Percentiles rank a stretch among this genome's conserved stretches.
Evolutionary conservation across 2,888 invertebrate genomes (phyloP).

Genomic region (Ectobius pallidus): DNA sequence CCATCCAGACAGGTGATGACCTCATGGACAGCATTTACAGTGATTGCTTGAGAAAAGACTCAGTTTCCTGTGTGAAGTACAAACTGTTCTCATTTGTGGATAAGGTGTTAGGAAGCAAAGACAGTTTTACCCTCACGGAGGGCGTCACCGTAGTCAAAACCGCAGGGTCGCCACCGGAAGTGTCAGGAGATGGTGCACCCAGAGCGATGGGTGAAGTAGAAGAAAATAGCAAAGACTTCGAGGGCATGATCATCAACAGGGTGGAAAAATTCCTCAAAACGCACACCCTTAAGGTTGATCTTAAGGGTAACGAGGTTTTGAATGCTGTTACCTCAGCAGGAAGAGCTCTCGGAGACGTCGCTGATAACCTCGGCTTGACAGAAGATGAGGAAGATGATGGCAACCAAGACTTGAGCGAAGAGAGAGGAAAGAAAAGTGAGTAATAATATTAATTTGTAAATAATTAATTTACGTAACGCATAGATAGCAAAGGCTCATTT

Average conservation of each 20-base stretch:
- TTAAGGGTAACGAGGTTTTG: slow-evolving; percentile 83
- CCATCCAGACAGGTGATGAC: slow-evolving; percentile 74
- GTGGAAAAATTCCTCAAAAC: slow-evolving; percentile 78
- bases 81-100: slow-evolving; percentile 86
- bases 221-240: slow-evolving; percentile 56
- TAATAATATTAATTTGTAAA: slow-evolving; percentile 31
- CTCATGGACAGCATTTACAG: slow-evolving; percentile 76
- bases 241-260: slow-evolving; percentile 68
- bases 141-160: slow-evolving; percentile 85
- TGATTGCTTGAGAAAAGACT: slow-evolving; percentile 83
- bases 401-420: slow-evolving; percentile 61
- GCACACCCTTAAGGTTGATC: slow-evolving; percentile 82
- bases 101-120: slow-evolving; percentile 81
- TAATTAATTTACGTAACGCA: too few species aligned
- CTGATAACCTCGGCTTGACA: slow-evolving; percentile 62
- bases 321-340: slow-evolving; percentile 81
- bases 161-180: slow-evolving; percentile 57
- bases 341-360: slow-evolving; percentile 76
- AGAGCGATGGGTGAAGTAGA: slow-evolving; percentile 59
- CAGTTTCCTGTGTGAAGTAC: slow-evolving; percentile 84
- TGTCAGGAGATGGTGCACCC: slow-evolving; percentile 76
- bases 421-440: slow-evolving; percentile 81
- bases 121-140: slow-evolving; percentile 78
- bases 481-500: too few species aligned
- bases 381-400: slow-evolving; percentile 57